phyloP scores from a whole-genome alignment of 2,888 invertebrate genomes.

The Ernsta delagoae region DNA sequence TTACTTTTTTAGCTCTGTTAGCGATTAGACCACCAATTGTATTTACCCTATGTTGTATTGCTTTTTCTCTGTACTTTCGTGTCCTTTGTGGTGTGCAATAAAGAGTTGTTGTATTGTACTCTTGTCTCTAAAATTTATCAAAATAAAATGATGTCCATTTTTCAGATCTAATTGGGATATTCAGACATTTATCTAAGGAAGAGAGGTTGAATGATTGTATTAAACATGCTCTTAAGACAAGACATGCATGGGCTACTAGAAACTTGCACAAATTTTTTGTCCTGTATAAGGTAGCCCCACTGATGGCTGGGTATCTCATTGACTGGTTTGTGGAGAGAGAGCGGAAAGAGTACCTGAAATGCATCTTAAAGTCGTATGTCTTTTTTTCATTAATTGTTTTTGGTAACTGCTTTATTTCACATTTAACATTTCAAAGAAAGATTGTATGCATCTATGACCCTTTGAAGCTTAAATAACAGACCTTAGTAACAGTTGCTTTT shows the following conservation, averaged over 20 bases:
- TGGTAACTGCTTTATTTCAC: not conserved
- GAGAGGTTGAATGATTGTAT: slow-evolving; percentile 94
- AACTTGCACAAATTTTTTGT: slow-evolving; percentile 97
- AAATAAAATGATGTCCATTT: not conserved
- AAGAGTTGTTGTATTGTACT: too few species aligned
- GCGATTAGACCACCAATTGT: too few species aligned
- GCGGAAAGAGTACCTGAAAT: slow-evolving; percentile 95
- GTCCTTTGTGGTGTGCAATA: too few species aligned
- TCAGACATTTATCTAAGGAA: slow-evolving; percentile 91
- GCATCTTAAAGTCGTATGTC: slow-evolving; percentile 99
- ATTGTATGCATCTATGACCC: not conserved
- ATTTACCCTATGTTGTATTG: too few species aligned
- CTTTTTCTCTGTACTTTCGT: too few species aligned
- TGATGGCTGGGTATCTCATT: slow-evolving; percentile 98
- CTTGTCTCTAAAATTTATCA: too few species aligned
- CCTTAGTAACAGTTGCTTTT: not conserved
- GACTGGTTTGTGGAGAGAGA: slow-evolving; percentile 99
- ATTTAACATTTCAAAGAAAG: not conserved
- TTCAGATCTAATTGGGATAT: slow-evolving; percentile 95
- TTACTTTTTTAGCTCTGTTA: too few species aligned
- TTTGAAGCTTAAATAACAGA: not conserved
- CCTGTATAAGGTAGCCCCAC: slow-evolving; percentile 94
- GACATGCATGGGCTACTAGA: slow-evolving; percentile 96
- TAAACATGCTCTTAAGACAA: slow-evolving; percentile 93
- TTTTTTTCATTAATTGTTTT: slow-evolving; percentile 39